Conservation (phyloP, 2,888 invertebrate genomes). For the Agapetus fuscipes region DNA sequence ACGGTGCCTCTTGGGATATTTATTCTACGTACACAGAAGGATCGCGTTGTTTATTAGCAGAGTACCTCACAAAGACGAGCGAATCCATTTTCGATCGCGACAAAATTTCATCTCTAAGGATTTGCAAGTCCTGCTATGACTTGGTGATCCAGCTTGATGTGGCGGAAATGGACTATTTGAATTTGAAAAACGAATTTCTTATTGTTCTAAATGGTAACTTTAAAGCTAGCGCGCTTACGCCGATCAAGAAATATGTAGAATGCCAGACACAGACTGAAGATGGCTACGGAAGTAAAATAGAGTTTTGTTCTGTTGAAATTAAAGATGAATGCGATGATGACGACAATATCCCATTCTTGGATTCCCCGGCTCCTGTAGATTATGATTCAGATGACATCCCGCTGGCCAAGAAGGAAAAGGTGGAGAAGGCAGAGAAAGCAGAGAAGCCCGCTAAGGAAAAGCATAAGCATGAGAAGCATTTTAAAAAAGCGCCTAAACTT, state of each 20-base stretch:
- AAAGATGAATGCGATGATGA: slow-evolving; percentile 11
- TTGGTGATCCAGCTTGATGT: slow-evolving; percentile 12
- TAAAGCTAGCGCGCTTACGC: background rate
- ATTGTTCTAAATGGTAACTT: slow-evolving; percentile 10
- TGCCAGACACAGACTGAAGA: slow-evolving; percentile 6
- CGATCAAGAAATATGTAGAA: slow-evolving; percentile 4
- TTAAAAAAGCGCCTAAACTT: background rate
- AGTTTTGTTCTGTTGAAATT: slow-evolving; percentile 9
- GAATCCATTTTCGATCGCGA: slow-evolving; percentile 14
- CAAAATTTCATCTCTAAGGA: slow-evolving; percentile 13
- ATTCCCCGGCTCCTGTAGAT: background rate
- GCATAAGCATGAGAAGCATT: background rate
- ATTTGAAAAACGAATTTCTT: slow-evolving; percentile 17
- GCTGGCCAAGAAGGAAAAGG: slow-evolving; percentile 5
- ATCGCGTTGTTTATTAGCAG: slow-evolving; percentile 11
- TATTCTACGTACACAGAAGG: slow-evolving; percentile 11
- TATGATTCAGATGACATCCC: slow-evolving; percentile 21
- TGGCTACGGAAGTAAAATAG: slow-evolving; percentile 6
- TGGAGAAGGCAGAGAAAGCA: background rate
- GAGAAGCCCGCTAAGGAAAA: background rate
- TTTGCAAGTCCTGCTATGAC: slow-evolving; percentile 11
- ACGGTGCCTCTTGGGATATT: slow-evolving; percentile 5
- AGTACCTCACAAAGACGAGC: slow-evolving; percentile 13
- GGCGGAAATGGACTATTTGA: slow-evolving; percentile 12
- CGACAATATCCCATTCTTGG: too few species aligned